Base-by-base conservation (phyloP, 2,888 invertebrate genomes). In the Xylota sylvarum region DNA sequence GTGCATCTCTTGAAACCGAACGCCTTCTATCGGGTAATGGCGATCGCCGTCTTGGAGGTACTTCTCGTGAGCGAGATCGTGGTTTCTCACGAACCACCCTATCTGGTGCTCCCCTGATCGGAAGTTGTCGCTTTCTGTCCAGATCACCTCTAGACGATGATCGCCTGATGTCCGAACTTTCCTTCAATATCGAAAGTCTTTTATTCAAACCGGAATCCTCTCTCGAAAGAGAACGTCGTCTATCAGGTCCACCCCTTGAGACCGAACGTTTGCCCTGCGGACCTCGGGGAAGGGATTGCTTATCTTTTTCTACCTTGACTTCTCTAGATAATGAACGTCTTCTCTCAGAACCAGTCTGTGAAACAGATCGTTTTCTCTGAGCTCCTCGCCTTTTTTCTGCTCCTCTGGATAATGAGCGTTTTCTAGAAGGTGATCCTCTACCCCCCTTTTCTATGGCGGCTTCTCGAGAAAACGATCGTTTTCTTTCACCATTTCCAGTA, bases 391-490 rank as follows among this genome's bases (percentile, higher is more conserved):
- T 56, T 52, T 37, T 58, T 1, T 67, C 40, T 4, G 14, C 1
- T 9, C 50, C 52, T 65, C 46, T 65, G 4, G 82, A 77, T 19
- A 35, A 10, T 27, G 82, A 83, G 5, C 72, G 64, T 23, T 80
- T 80, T 32, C 30, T 80, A 9, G 19, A 40, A 2, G 73, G 40
- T 14, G 79, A 74, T 19, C 19, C 46, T 55, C 60, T 72, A 23
- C 5, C 27, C 27, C 5, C 27, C 27, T 62, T 74, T 12, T 74
- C 81, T 4, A 4, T n/a, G 50, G 69, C 74, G 4, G 48, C 9
- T 14, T 79, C 84, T 46, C 48, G 65, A 27, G 90, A 89, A 30
- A 52, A 52, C 32, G 90, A 87, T 89, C 85, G 88, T 87, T 89
- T 88, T 84, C 88, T 88, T 69, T 89, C 76, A 58, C 88, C 86